Conservation (phyloP, 2,797 vertebrate species). For the Crenuchus spilurus region DNA sequence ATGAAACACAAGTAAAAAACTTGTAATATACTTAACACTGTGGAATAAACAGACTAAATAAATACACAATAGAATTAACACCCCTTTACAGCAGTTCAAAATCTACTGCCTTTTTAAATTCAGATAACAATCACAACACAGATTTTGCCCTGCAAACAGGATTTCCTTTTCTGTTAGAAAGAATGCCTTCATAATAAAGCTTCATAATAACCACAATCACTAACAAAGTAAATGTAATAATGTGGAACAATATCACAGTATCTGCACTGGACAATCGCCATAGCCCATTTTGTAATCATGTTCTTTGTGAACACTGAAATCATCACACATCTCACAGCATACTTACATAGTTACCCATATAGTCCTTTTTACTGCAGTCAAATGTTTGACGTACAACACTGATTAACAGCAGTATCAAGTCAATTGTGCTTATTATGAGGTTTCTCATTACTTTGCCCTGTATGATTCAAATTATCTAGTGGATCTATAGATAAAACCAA, state of each 20-base stretch:
- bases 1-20: too few relatives aligned
- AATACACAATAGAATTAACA: too few relatives aligned
- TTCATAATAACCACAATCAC: not conserved
- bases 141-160: not conserved
- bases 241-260: not conserved
- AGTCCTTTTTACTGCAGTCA: not conserved
- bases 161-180: not conserved
- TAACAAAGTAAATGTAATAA: not conserved
- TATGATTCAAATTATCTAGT: not conserved
- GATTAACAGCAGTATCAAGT: not conserved
- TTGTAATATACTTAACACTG: too few relatives aligned
- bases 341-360: not conserved
- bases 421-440: not conserved
- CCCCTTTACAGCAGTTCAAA: too few relatives aligned
- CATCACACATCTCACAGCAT: not conserved
- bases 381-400: not conserved
- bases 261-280: not conserved
- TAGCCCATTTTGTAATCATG: not conserved
- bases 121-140: not conserved
- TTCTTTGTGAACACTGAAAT: not conserved
- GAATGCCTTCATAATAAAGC: not conserved
- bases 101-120: too few relatives aligned
- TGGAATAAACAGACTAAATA: too few relatives aligned
- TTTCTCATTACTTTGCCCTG: not conserved
- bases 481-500: not conserved